Conservation (phyloP, 1,140 invertebrate genomes). For the Bombus breviceps region DNA sequence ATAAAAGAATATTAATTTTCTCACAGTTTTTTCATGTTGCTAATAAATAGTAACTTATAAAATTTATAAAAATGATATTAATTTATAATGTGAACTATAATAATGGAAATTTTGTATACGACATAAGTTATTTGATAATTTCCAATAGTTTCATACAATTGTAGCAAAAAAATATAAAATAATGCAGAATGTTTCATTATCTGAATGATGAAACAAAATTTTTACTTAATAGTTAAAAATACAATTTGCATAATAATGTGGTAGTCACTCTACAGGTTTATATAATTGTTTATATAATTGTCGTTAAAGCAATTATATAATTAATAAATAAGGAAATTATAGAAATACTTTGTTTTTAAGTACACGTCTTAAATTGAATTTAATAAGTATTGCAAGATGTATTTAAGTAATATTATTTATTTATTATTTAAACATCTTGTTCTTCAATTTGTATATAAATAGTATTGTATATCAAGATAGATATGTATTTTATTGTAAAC, state of each 20-base stretch:
- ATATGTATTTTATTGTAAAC: conserved; percentile 14
- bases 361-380: not conserved
- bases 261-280: conserved; percentile 46
- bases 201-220: conserved; percentile 18
- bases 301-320: conserved; percentile 5
- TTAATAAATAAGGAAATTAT: not conserved
- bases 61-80: conserved; percentile 34
- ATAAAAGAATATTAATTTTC: not conserved
- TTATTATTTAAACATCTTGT: not conserved
- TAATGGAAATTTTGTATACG: not conserved
- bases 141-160: not conserved
- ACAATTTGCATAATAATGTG: conserved; percentile 25
- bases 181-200: conserved; percentile 15
- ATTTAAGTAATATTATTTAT: not conserved
- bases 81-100: not conserved
- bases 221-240: conserved; percentile 26
- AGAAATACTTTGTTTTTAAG: not conserved
- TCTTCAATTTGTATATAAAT: conserved; percentile 2
- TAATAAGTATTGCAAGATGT: conserved; percentile 1
- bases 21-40: not conserved
- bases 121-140: not conserved
- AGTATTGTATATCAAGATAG: not conserved
- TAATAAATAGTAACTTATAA: conserved; percentile 21
- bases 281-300: conserved; percentile 13
- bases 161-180: conserved; percentile 5